A percentile compares a stretch with the other conserved stretches of the same genome.
Evolutionary conservation across 2,113 vertebrate species (phyloP).

Genomic region (Alectura lathami): DNA sequence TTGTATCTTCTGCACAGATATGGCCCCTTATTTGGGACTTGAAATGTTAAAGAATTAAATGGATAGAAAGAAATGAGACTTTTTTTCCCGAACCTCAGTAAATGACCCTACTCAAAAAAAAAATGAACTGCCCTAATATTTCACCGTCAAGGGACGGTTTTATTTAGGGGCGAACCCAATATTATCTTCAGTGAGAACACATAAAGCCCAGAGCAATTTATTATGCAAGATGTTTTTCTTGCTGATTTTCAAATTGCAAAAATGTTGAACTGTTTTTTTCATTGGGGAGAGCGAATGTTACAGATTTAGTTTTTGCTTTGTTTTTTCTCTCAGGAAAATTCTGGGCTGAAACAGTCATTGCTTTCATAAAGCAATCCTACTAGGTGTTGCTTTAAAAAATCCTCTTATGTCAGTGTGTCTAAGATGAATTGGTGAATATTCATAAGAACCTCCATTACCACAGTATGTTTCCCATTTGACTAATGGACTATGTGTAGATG

Average conservation of each 20-base stretch:
- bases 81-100: too few species aligned
- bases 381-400: conserved; percentile 17
- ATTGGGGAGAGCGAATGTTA: not conserved
- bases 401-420: not conserved
- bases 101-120: too few species aligned
- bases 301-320: conserved; percentile 5
- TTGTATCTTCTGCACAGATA: not conserved
- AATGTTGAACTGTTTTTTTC: not conserved
- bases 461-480: not conserved
- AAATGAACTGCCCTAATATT: not conserved
- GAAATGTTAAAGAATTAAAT: not conserved
- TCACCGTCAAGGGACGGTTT: not conserved
- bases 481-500: not conserved
- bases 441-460: not conserved
- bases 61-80: not conserved
- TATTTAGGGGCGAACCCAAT: not conserved
- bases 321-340: conserved; percentile 21
- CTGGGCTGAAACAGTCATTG: not conserved
- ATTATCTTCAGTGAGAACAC: not conserved
- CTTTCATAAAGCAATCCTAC: conserved; percentile 2
- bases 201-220: not conserved
- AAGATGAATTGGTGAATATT: not conserved
- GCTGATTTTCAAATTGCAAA: not conserved
- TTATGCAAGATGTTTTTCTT: conserved; percentile 19
- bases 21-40: not conserved